Evolutionary conservation across 2,113 vertebrate species (phyloP), one percentile per base, ranked within the genome.

Genomic region (Ceratotherium simum): DNA sequence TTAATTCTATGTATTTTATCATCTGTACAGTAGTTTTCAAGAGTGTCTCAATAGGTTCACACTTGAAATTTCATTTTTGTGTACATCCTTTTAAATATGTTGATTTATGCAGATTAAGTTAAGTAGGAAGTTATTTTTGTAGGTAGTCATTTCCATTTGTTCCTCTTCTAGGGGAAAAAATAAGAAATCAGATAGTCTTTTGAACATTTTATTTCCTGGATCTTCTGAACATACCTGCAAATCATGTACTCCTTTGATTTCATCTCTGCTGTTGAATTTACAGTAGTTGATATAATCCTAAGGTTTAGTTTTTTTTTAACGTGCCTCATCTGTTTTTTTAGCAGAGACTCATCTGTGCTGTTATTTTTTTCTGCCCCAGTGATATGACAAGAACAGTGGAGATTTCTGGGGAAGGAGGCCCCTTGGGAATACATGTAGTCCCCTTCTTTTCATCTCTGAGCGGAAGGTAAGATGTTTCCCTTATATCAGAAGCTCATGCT

Each of bases 371-470:
- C 92, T 98, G 80, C 48, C 96, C 88, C 98, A 99, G 99, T 95
- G 99, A 99, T 96, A 98, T 99, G 97, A 99, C 99, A 81, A 99
- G 99, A 99, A 99, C 90, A 4, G 99, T 99, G 98, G 99, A 99
- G 98, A 99, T 99, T 98, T 99, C 99, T 87, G 99, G 99, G 95
- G 99, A 99, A 96, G 99, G 99, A 96, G 99, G 99, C 84, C 99
- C 99, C 0, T 97, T 99, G 97, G 99, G 99, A 83, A 99, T 99
- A 95, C 99, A 99, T 6, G 99, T 99, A 67, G 99, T 99, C 64
- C 99, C 99, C 29, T 99, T 99, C 98, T 99, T 99, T 98, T 99
- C 99, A 73, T 99, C 99, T 29, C 98, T 99, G 97, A 99, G 99
- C 98, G 99, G 99, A 99, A 99, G 99, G 99, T 99, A 98, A 99